Conservation (phyloP, 2,113 vertebrate genomes). For the Anthoscopus minutus region DNA sequence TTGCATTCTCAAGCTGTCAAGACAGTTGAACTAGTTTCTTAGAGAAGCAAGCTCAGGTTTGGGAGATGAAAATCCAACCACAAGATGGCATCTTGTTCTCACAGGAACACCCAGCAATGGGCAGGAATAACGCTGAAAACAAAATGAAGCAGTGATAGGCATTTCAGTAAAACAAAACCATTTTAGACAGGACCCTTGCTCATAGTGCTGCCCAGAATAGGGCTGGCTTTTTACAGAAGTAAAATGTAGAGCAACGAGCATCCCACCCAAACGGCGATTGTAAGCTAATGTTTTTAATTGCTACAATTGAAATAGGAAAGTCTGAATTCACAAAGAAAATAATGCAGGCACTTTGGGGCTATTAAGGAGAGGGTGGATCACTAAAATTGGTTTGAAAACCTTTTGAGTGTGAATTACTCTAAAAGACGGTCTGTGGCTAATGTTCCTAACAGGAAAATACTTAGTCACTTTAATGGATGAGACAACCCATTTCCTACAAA, state of each 20-base stretch:
- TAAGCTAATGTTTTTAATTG: neutral
- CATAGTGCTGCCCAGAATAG: neutral
- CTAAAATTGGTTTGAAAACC: neutral
- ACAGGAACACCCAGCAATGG: neutral
- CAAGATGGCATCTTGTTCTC: conserved; percentile 60
- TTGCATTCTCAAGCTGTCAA: neutral
- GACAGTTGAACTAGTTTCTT: neutral
- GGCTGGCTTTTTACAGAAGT: no score
- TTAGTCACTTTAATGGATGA: neutral
- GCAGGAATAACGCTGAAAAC: neutral
- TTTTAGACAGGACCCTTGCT: neutral
- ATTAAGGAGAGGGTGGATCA: neutral
- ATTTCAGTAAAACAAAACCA: neutral
- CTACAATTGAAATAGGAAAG: neutral
- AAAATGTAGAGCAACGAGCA: neutral
- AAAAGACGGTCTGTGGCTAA: neutral
- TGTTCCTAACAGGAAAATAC: neutral
- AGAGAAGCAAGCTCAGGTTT: neutral
- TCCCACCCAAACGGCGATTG: neutral
- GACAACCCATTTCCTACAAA: neutral
- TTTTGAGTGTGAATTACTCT: neutral
- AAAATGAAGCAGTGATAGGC: neutral
- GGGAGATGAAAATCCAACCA: neutral
- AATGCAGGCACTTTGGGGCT: neutral
- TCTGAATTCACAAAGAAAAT: neutral